These are phyloP conservation scores for Ylistrum balloti DNA, from an alignment of 1,140 invertebrate species.

Conservation along the genomic window DNA sequence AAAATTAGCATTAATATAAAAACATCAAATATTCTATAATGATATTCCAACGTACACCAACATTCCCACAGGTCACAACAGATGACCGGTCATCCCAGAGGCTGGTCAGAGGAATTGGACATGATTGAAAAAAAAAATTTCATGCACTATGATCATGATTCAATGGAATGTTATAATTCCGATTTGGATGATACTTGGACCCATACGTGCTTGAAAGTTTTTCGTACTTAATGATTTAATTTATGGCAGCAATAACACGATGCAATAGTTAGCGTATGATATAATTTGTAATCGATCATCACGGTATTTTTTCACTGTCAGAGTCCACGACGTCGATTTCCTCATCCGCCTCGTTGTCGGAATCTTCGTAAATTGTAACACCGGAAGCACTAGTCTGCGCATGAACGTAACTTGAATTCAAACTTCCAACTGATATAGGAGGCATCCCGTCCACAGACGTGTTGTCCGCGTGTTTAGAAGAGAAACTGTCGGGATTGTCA, in stretches of 20 bases:
- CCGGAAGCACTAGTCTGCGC: constrained; percentile 36
- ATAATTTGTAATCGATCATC: background rate
- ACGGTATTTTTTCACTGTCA: constrained; percentile 60
- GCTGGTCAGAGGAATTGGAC: too few species aligned
- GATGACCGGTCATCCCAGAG: too few species aligned
- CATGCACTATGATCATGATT: too few species aligned
- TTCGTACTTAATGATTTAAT: background rate
- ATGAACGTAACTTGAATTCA: constrained; percentile 46
- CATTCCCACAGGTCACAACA: too few species aligned
- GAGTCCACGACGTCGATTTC: constrained; percentile 76
- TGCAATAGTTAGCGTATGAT: background rate
- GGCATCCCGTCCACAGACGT: constrained; percentile 42
- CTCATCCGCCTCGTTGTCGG: constrained; percentile 66
- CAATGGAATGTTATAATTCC: too few species aligned
- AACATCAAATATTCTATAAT: too few species aligned
- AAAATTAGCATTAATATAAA: too few species aligned
- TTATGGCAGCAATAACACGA: background rate
- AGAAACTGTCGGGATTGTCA: constrained; percentile 54
- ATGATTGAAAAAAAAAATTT: too few species aligned
- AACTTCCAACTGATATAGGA: constrained; percentile 26
- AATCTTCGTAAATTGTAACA: constrained; percentile 50
- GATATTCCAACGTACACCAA: too few species aligned
- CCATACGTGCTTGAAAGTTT: too few species aligned
- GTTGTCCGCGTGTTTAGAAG: constrained; percentile 55
- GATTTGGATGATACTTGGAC: too few species aligned